Conservation (phyloP, 1,140 invertebrate genomes). For the Drosophila melanogaster region DNA sequence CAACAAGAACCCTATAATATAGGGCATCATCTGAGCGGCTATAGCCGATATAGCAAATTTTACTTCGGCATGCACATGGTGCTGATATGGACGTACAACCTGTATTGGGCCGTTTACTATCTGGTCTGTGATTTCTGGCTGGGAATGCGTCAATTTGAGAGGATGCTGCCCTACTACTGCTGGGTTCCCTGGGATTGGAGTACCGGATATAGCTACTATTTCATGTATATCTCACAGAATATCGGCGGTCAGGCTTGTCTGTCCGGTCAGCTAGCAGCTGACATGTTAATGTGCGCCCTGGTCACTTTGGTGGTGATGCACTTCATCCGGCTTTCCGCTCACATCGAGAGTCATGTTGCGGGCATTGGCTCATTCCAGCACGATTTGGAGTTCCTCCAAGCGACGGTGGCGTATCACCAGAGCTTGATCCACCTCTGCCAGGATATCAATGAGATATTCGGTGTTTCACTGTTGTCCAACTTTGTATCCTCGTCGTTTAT, state of each 20-base stretch:
- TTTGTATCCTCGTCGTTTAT: slow-evolving; percentile 67
- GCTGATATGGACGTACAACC: slow-evolving; percentile 73
- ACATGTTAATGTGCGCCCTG: slow-evolving; percentile 68
- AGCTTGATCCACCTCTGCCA: slow-evolving; percentile 44
- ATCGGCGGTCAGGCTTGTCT: slow-evolving; percentile 60
- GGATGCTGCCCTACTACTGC: slow-evolving; percentile 66
- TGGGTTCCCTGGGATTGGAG: slow-evolving; percentile 76
- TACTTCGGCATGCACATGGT: slow-evolving; percentile 62
- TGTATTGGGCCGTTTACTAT: slow-evolving; percentile 66
- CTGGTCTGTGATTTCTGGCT: slow-evolving; percentile 68
- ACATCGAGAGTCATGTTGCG: slow-evolving; percentile 43
- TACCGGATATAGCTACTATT: slow-evolving; percentile 60
- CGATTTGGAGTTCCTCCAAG: slow-evolving; percentile 60
- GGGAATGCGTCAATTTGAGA: slow-evolving; percentile 30
- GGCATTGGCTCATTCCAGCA: neutral
- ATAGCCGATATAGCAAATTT: slow-evolving; percentile 48
- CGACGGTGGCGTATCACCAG: slow-evolving; percentile 62
- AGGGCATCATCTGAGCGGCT: slow-evolving; percentile 17
- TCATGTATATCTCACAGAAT: slow-evolving; percentile 62
- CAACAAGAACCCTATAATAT: slow-evolving; percentile 47
- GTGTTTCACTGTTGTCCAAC: slow-evolving; percentile 64
- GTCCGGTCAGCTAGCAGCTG: slow-evolving; percentile 64
- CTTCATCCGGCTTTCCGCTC: slow-evolving; percentile 42
- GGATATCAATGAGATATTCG: slow-evolving; percentile 65
- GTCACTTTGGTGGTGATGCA: slow-evolving; percentile 74